A percentile compares a stretch with the other conserved stretches of the same genome.
These are phyloP conservation scores for Leptocoma aspasia DNA, from an alignment of 2,113 vertebrate genomes.

Conservation along the genomic window DNA sequence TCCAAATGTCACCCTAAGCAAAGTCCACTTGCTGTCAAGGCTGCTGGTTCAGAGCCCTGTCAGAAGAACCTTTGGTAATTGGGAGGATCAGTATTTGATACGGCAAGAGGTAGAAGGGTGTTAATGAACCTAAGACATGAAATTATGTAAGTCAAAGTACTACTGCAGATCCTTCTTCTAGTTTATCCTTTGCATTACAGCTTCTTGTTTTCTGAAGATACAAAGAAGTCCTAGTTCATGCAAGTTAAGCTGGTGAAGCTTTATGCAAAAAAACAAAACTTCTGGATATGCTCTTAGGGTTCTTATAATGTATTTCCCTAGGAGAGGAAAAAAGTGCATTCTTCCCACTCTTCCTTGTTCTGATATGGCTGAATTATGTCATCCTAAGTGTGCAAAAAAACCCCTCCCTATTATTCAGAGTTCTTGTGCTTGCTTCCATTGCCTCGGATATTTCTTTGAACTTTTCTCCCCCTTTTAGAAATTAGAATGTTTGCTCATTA, in stretches of 20 bases:
- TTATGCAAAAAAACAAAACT: not conserved
- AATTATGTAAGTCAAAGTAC: not conserved
- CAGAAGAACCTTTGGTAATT: not conserved
- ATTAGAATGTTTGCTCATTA: not conserved
- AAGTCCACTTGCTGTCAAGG: not conserved
- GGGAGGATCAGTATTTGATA: not conserved
- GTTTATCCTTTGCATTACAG: not conserved
- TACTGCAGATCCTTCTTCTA: not conserved
- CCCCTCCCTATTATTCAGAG: not conserved
- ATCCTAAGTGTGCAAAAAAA: not conserved
- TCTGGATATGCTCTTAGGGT: not conserved
- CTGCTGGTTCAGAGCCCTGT: not conserved
- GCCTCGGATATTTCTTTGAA: not conserved
- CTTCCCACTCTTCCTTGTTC: not conserved
- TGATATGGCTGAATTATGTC: not conserved
- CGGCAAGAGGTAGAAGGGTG: not conserved
- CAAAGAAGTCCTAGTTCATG: not conserved
- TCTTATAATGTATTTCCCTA: not conserved
- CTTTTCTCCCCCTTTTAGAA: not conserved
- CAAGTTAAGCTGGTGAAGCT: not conserved
- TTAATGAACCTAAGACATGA: not conserved
- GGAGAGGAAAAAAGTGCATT: not conserved
- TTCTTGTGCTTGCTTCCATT: not conserved
- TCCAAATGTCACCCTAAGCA: not conserved
- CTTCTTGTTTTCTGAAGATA: not conserved